Conservation (phyloP, 1,140 invertebrate genomes). For the Atta colombica region DNA sequence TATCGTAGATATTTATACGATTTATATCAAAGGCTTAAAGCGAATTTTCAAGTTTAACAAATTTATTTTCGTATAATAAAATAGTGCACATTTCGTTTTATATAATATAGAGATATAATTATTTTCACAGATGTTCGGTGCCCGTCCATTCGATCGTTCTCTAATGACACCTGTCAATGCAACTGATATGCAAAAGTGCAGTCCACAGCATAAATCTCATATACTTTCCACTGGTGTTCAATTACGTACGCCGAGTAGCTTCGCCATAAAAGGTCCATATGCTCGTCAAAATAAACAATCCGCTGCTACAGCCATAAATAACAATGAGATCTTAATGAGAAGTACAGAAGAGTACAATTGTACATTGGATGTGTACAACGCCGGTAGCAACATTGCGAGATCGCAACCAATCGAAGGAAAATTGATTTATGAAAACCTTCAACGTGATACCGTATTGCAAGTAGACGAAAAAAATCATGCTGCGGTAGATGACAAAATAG, state of each 20-base stretch:
- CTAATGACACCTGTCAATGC: slow-evolving; percentile 82
- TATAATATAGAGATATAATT: slow-evolving; percentile 26
- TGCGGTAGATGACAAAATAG: background rate
- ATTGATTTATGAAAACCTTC: background rate
- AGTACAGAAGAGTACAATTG: slow-evolving; percentile 23
- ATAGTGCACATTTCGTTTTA: background rate
- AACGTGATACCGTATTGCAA: background rate
- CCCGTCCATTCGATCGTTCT: slow-evolving; percentile 77
- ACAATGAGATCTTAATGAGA: background rate
- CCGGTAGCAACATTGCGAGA: slow-evolving; percentile 2
- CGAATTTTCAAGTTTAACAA: background rate
- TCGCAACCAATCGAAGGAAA: slow-evolving; percentile 44
- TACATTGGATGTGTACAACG: background rate
- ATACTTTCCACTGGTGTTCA: slow-evolving; percentile 64
- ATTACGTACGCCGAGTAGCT: slow-evolving; percentile 85
- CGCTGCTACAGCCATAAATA: background rate
- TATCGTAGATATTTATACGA: background rate
- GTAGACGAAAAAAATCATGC: background rate
- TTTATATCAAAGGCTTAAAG: background rate
- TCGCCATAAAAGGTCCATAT: slow-evolving; percentile 76
- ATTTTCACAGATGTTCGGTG: slow-evolving; percentile 76
- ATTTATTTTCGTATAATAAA: background rate
- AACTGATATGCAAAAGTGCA: slow-evolving; percentile 79
- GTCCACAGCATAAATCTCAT: slow-evolving; percentile 75
- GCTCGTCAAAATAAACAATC: slow-evolving; percentile 15